Evolutionary conservation across 2,797 vertebrate genomes (phyloP).

Genomic region (Pampus argenteus): DNA sequence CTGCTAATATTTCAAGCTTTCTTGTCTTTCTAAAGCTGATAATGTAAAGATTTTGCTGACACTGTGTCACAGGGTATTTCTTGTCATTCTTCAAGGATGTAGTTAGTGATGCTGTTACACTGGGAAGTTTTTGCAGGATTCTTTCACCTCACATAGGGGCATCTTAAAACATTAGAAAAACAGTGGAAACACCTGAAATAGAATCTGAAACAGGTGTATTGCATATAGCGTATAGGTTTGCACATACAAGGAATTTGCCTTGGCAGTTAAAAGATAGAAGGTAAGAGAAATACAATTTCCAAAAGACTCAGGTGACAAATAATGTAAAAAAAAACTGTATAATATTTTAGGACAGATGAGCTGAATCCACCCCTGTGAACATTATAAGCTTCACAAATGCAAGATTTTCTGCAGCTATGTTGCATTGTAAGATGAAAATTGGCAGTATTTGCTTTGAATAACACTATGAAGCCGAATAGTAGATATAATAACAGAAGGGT

Average conservation of each 20-base stretch:
- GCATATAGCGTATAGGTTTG: not conserved
- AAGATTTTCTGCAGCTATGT: constrained; percentile 12
- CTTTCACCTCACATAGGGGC: not conserved
- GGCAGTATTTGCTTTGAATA: constrained; percentile 12
- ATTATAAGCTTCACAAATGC: not conserved
- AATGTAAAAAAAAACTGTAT: no score
- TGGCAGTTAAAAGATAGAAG: no score
- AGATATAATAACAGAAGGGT: constrained; percentile 4
- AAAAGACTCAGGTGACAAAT: not conserved
- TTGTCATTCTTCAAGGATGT: not conserved
- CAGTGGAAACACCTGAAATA: not conserved
- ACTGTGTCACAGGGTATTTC: not conserved
- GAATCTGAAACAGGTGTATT: not conserved
- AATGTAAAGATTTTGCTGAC: not conserved
- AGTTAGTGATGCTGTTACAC: not conserved
- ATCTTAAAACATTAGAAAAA: not conserved
- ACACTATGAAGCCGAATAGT: not conserved
- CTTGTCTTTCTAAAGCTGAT: not conserved
- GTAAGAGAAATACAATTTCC: not conserved
- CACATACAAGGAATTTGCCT: not conserved
- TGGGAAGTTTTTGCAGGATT: no score
- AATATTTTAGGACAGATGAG: not conserved
- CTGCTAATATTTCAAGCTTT: not conserved
- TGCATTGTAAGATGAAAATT: constrained; percentile 25
- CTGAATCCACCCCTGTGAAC: not conserved